Base-by-base conservation (phyloP, 2,797 vertebrate species). In the Heliangelus exortis region DNA sequence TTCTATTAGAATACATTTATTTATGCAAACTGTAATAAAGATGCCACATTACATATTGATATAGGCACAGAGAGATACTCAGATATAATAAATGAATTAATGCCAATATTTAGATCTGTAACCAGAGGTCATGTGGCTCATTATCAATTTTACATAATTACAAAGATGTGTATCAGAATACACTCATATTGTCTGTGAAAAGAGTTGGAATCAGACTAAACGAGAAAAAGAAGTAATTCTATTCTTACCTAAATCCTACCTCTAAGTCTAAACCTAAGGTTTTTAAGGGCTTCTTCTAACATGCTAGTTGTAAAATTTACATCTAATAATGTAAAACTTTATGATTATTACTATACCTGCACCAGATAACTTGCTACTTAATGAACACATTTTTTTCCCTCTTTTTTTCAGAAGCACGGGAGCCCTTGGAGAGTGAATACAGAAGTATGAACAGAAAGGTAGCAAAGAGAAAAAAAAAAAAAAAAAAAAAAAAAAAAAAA, bases 51-150 rank as follows among this genome's bases (percentile, higher is more conserved):
- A 67, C 13, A 94, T 63, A 59, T 41, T 71, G 47, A 83, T 65
- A 58, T 28, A 84, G 84, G 58, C 33, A 72, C 34, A 53, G 39
- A 84, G 20, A 58, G 13, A 7, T 45, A 88, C 25, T 80, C 66
- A 76, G 48, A 89, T 29, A 67, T 50, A 82, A 67, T 31, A 86
- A 84, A 55, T 43, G 0, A 84, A 66, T 1, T 22, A 2, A 84
- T 47, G 53, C 15, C 34, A 95, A 51, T 83, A 87, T 85, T 85
- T 48, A 77, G 43, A 85, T 87, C 51, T 66, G 54, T 63, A 66
- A 58, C 19, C n/a, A 71, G 66, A 89, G 54, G 66, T 73, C 45
- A 88, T 53, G 39, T n/a, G 53, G 41, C 77, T 82, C 36, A 15
- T 50, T 79, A 78, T 34, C 69, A 25, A 15, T 87, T 83, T 89